These are phyloP conservation scores for Clupea harengus DNA, from an alignment of 2,113 vertebrate genomes.

Conservation along the genomic window DNA sequence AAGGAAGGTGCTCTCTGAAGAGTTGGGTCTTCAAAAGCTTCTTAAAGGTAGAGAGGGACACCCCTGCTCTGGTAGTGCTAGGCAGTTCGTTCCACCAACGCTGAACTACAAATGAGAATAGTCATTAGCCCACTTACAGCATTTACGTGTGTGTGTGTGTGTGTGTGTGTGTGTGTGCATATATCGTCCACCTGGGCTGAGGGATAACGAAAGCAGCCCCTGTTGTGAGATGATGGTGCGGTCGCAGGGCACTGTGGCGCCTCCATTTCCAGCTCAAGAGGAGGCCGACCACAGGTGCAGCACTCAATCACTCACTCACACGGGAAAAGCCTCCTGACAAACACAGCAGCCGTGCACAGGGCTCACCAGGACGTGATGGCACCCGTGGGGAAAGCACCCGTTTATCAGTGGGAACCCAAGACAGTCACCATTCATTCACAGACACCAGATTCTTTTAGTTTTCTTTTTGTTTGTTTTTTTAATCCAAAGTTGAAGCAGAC, in stretches of 20 bases:
- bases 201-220: not conserved
- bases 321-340: too few relatives aligned
- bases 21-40: too few relatives aligned
- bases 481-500: conserved; percentile 82
- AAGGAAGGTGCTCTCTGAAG: too few relatives aligned
- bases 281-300: not conserved
- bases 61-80: too few relatives aligned
- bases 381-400: not conserved
- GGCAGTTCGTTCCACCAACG: too few relatives aligned
- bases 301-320: not conserved
- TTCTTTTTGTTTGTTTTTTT: conserved; percentile 68
- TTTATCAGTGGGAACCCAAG: not conserved
- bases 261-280: not conserved
- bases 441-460: conserved; percentile 29
- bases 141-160: too few relatives aligned
- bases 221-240: not conserved
- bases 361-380: too few relatives aligned
- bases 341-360: too few relatives aligned
- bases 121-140: too few relatives aligned
- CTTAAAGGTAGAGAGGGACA: too few relatives aligned
- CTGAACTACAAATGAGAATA: too few relatives aligned
- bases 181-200: not conserved
- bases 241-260: not conserved
- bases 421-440: not conserved
- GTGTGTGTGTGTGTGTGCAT: too few relatives aligned